Evolutionary conservation across 1,140 invertebrate genomes (phyloP).

Genomic region (Subanguina moxae): DNA sequence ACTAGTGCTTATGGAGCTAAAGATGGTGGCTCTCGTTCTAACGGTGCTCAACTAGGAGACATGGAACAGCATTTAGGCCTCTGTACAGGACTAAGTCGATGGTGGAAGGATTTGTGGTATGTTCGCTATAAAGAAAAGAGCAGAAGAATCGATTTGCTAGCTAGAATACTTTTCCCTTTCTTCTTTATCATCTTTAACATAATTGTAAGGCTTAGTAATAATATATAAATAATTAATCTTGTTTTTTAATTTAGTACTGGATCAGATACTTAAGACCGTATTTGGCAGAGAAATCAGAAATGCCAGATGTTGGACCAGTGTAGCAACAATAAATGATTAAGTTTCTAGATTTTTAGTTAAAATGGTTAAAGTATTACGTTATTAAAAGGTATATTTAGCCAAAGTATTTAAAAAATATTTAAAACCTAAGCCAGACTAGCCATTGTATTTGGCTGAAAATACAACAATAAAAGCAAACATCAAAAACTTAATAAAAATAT

Average conservation of each 20-base stretch:
- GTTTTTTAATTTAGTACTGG: slow-evolving; percentile 52
- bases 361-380: too few relatives aligned
- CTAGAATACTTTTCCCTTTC: slow-evolving; percentile 51
- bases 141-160: slow-evolving; percentile 52
- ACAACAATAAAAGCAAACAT: too few relatives aligned
- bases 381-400: too few relatives aligned
- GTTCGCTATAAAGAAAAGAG: slow-evolving; percentile 53
- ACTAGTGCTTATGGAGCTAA: not conserved
- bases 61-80: slow-evolving; percentile 12
- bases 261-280: slow-evolving; percentile 46
- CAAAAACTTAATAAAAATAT: too few relatives aligned
- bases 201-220: slow-evolving; percentile 34
- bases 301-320: not conserved
- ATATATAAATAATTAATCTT: not conserved
- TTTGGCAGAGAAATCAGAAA: slow-evolving; percentile 39
- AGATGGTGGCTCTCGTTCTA: not conserved
- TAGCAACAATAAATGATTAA: too few relatives aligned
- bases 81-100: slow-evolving; percentile 13
- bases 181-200: slow-evolving; percentile 53
- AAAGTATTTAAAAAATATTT: too few relatives aligned
- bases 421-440: too few relatives aligned
- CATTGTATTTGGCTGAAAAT: too few relatives aligned
- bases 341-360: too few relatives aligned
- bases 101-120: slow-evolving; percentile 47
- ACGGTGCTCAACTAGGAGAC: not conserved